Base-by-base conservation (phyloP, 1,140 invertebrate species). In the Drosophila pseudoananassae region DNA sequence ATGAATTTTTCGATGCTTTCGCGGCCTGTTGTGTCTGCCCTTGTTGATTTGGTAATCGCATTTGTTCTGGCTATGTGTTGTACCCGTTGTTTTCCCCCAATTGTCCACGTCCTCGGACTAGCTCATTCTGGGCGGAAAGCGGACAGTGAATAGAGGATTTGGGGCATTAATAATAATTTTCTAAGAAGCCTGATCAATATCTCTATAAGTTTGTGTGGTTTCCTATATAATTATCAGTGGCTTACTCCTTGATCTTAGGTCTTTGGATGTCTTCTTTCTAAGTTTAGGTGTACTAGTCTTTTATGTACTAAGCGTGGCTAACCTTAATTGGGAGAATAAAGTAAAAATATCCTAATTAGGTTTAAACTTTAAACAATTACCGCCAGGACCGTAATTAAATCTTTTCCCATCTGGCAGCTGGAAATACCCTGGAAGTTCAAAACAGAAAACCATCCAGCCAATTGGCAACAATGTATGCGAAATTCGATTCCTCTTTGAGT, bases 1-100 rank as follows among this genome's bases (percentile, higher is more conserved):
- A 87, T 87, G 83, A 82, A 82, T 63, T 50, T 63, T 61, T 50
- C 31, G 45, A 52, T 53, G 20, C 15, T 31, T 38, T 58, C 33
- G 10, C 10, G 52, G 12, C 27, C 23, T 25, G 23, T 47, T 36
- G 17, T 49, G n/a, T 57, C 40, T 49, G 50, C 25, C 51, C 33
- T 53, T 50, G 45, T 54, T 68, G 55, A 57, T 52, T 78, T 50
- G 68, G 70, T 71, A 73, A 73, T 73, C 70, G 70, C 68, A 59
- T 73, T 73, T 66, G 65, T 69, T 68, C 65, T 36, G 65, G 36
- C 69, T 70, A 57, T 65, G 59, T 61, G 57, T 64, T 49, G 27
- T 1, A 36, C 17, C 5, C 27, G 7, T 56, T 17, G 52, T 25
- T 49, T 47, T 38, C 33, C 33, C 3, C n/a, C 64, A 45, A 54